Evolutionary conservation across 2,888 invertebrate genomes (phyloP).

Genomic region (Leptodirus hochenwartii): DNA sequence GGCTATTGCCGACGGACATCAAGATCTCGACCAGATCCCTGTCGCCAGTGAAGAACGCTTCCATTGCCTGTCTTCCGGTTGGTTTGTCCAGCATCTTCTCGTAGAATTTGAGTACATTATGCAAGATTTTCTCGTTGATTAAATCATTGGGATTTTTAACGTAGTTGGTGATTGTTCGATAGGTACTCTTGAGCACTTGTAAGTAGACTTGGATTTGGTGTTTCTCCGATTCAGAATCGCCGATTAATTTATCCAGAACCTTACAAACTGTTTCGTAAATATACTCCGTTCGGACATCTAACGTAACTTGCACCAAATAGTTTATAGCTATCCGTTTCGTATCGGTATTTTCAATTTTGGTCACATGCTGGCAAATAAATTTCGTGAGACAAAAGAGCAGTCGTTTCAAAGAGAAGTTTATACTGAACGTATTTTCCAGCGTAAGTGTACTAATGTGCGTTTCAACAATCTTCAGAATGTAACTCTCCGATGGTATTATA

Average conservation of each 20-base stretch:
- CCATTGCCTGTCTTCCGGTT: conserved; percentile 64
- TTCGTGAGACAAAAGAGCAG: conserved; percentile 42
- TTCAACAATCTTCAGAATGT: conserved; percentile 55
- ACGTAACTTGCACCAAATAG: conserved; percentile 55
- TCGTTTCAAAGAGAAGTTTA: conserved; percentile 44
- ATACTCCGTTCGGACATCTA: conserved; percentile 61
- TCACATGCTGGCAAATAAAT: conserved; percentile 42
- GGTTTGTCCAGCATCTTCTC: conserved; percentile 70
- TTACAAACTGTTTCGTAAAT: conserved; percentile 43
- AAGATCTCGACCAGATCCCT: conserved; percentile 61
- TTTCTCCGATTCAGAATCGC: conserved; percentile 43
- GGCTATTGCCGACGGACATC: conserved; percentile 60
- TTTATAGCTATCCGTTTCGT: conserved; percentile 44
- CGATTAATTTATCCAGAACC: conserved; percentile 42
- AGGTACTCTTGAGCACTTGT: conserved; percentile 46
- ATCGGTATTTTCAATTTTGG: conserved; percentile 41
- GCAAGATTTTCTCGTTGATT: conserved; percentile 41
- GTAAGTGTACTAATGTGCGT: conserved; percentile 46
- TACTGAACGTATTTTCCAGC: conserved; percentile 35
- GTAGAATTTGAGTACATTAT: conserved; percentile 64
- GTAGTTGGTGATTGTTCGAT: conserved; percentile 45
- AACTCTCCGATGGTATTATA: conserved; percentile 64
- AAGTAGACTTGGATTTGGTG: conserved; percentile 44
- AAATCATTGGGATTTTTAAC: conserved; percentile 22
- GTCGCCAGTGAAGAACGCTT: conserved; percentile 56